A percentile compares a stretch with the other conserved stretches of the same genome.
Evolutionary conservation across 2,888 invertebrate genomes (phyloP).

Genomic region (Criorhina ranunculi): DNA sequence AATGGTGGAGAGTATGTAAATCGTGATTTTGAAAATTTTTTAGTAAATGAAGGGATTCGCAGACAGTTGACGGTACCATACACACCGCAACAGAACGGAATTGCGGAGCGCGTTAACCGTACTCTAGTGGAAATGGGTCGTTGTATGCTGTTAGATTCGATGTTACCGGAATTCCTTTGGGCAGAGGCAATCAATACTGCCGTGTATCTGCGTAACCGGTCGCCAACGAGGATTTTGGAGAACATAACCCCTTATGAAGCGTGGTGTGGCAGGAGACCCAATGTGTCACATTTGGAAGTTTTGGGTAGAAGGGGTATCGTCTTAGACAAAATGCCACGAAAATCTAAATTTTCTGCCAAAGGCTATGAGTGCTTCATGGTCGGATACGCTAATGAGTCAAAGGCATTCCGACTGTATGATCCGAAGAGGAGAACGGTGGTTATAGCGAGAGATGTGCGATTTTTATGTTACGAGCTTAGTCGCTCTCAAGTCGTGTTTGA

Average conservation of each 20-base stretch:
- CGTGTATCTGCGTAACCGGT: constrained; percentile 49
- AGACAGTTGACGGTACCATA: constrained; percentile 32
- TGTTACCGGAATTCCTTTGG: neutral
- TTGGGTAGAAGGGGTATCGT: constrained; percentile 55
- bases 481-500: no score
- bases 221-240: constrained; percentile 45
- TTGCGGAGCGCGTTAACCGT: constrained; percentile 1
- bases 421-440: constrained; percentile 13
- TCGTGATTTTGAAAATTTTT: neutral
- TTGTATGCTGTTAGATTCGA: constrained; percentile 6
- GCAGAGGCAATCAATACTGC: constrained; percentile 41
- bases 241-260: constrained; percentile 16
- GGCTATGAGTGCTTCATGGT: constrained; percentile 37
- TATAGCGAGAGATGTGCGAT: constrained; percentile 26
- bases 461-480: no score
- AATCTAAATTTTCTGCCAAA: constrained; percentile 37
- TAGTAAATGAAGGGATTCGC: constrained; percentile 11
- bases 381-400: constrained; percentile 32
- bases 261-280: constrained; percentile 40
- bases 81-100: constrained; percentile 4
- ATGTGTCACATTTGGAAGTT: constrained; percentile 36
- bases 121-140: constrained; percentile 7
- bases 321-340: constrained; percentile 55
- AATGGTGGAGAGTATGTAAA: neutral
- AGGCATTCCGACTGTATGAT: constrained; percentile 29